Evolutionary conservation across 2,113 vertebrate species (phyloP), one percentile per base, ranked within the genome.

Genomic region (Leucoraja erinaceus): DNA sequence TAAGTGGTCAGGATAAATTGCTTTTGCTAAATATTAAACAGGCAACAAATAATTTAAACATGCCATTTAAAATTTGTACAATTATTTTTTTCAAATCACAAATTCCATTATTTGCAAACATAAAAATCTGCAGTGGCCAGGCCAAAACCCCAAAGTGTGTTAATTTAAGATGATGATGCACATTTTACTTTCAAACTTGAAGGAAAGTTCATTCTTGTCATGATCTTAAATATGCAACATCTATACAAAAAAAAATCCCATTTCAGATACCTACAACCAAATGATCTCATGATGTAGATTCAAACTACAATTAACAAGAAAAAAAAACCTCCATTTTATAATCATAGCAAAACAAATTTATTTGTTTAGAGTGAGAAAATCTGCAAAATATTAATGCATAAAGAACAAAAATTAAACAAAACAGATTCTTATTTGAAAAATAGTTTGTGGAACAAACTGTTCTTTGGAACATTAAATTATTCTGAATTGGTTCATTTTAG

Each of bases 191-290:
- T 38, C 7, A 28, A 83, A 63, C 12, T 16, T 33, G 63, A 61
- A n/a, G 25, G 28, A 5, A 31, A 63, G 7, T n/a, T 61, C 59
- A 63, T 83, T 61, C 81, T 59, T 9, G 8, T 61, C 25, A 84
- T 25, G 8, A 31, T 88, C n/a, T n/a, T 88, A 63, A 88, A 88
- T 86, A 31, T 28, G 83, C 28, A 88, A 88, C 56, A 61, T 83
- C 33, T 54, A 81, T 3, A 47, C 25, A 28, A 5, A n/a, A n/a
- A 5, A 81, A 4, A 81, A 81, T 20, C 79, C 28, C 20, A 81
- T 56, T 88, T 88, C 59, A 88, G 12, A 66, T 31, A 28, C 25
- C n/a, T 86, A n/a, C 8, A 86, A 63, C n/a, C 25, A 18, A 47
- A 86, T 31, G 61, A 86, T 63, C 16, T 25, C 28, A 63, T 16